Evolutionary conservation across 2,888 invertebrate genomes (phyloP), one percentile per base, ranked within the genome.

Genomic region (Petrolisthes cinctipes): DNA sequence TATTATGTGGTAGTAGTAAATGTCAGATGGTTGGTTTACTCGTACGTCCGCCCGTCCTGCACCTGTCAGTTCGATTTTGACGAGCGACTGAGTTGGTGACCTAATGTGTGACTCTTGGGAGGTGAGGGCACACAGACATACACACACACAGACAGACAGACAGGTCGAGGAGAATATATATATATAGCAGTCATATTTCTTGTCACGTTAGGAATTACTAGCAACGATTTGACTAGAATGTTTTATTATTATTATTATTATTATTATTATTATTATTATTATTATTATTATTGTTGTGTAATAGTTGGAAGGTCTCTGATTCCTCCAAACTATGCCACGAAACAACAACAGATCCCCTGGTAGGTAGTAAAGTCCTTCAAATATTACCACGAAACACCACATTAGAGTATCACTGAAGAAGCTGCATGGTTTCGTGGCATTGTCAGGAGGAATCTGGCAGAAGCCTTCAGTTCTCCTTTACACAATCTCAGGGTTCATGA

Each of bases 191-290:
- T 61, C 17, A 3, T 61, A 61, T 61, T 61, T 61, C 9, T 61
- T 61, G 17, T 61, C 61, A 61, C 17, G 61, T 9, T 3, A 17
- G 17, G 17, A 17, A 17, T 2, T 61, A 61, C 1, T 61, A 11
- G 61, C 61, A 61, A 1, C 1, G 9, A 61, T 61, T 17, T 61
- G 1, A 37, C 37, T 37, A 1, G 37, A 37, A 11, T 61, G 17
- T 61, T 61, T 61, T 61, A 61, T 11, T 11, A 61, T 9, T 9
- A 61, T 61, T 61, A 61, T 61, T 61, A 61, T 61, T 61, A 61
- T 61, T 61, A 61, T 61, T 61, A 61, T 61, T 61, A 61, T 61
- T 61, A 61, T 61, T 61, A 61, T 61, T n/a, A n/a, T n/a, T n/a
- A n/a, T n/a, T n/a, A n/a, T n/a, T n/a, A n/a, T n/a, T n/a, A n/a